Evolutionary conservation across 1,140 invertebrate genomes (phyloP), one percentile per base, ranked within the genome.

Genomic region (Cydia fagiglandana): DNA sequence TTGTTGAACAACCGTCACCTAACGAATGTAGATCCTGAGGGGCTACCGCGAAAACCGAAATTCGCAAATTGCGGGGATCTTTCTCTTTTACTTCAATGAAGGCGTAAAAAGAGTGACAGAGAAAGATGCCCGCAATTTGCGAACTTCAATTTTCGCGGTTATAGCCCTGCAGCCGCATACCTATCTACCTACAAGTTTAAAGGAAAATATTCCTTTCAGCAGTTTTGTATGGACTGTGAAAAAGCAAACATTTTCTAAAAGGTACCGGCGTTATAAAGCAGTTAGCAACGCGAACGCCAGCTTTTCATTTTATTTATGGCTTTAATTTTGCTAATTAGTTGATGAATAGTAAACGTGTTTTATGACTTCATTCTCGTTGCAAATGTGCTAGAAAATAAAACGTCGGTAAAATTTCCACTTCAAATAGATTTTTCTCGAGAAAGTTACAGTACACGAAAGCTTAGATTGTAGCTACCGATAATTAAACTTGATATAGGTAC

Each of bases 291-390:
- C 15, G 34, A 17, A 70, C 38, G 34, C 56, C 66, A 38, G 64
- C 30, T 17, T 38, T 70, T 41, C 66, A 41, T 70, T 41, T 38
- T 41, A 70, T 70, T 61, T 17, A 70, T 45, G 38, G n/a, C 38
- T 38, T 70, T 70, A 70, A 38, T 70, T 70, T 70, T 17, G 10
- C 66, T 70, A 70, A 70, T 70, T 70, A 70, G 66, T 70, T n/a
- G 34, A 34, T 70, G 66, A 70, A 70, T 70, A 70, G 66, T 70
- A 70, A 70, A 38, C 66, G 34, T 68, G 66, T 15, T 70, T 38
- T 61, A 61, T 61, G 56, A 10, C 13, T 61, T 24, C 10, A 7
- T 61, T 61, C 56, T 61, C 56, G 17, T 61, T 20, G 56, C 56
- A 20, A 17, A 1, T n/a, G 15, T 56, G n/a, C 53, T 17, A 24